Percentiles rank a stretch among this genome's conserved stretches.
Conservation (phyloP, 2,888 invertebrate species). For the Harmothoe impar region DNA sequence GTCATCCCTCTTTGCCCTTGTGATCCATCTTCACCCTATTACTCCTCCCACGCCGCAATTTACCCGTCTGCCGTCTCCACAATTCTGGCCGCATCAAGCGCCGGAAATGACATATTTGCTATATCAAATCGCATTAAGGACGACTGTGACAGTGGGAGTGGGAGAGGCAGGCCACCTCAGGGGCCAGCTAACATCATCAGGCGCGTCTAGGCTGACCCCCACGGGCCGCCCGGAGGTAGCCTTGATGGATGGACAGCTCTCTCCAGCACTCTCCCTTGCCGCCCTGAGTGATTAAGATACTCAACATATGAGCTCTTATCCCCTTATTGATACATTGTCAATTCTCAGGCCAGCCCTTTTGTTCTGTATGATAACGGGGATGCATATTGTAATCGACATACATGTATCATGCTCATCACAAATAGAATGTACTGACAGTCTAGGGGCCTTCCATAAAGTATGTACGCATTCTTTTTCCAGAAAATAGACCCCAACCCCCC, state of each 20-base stretch:
- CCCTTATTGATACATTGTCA: too few species aligned
- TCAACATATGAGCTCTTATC: not conserved
- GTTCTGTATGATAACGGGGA: too few species aligned
- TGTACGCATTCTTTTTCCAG: too few species aligned
- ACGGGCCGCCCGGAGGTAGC: not conserved
- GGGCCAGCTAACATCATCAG: conserved; percentile 23
- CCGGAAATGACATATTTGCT: conserved; percentile 33
- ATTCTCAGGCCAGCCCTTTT: too few species aligned
- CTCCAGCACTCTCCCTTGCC: not conserved
- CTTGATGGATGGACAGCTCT: too few species aligned
- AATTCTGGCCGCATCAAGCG: conserved; percentile 25
- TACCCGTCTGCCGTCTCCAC: not conserved
- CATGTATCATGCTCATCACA: too few species aligned
- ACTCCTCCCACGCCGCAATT: not conserved
- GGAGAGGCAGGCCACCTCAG: not conserved
- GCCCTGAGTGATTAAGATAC: not conserved
- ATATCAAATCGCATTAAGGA: conserved; percentile 40
- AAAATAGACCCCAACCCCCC: too few species aligned
- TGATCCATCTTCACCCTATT: not conserved
- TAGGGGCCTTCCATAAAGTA: too few species aligned
- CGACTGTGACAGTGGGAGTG: not conserved
- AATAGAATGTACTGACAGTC: too few species aligned
- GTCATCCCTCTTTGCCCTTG: not conserved
- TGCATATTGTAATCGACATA: too few species aligned
- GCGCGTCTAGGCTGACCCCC: not conserved